A percentile compares a stretch with the other conserved stretches of the same genome.
These are phyloP conservation scores for Morbakka virulenta DNA, from an alignment of 30 jellyfish, hydroid and myxozoan genomes.

Conservation along the genomic window DNA sequence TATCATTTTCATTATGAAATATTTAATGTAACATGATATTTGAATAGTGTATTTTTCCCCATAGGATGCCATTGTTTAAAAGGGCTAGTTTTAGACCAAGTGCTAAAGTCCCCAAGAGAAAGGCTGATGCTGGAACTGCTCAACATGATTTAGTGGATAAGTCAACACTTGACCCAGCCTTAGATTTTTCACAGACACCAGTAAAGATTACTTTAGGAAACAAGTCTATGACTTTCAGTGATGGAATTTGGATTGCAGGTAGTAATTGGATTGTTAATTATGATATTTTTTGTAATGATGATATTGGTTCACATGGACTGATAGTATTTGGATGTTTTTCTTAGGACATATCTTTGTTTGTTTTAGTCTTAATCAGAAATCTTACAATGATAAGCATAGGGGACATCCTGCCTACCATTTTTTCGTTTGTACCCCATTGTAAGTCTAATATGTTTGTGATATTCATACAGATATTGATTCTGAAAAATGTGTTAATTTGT, in stretches of 20 bases:
- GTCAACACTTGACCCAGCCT: conserved; percentile 74
- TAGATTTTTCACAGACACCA: conserved; percentile 84
- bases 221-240: conserved; percentile 50
- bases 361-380: no score
- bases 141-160: conserved; percentile 69
- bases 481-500: no score
- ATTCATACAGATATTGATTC: no score
- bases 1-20: no score
- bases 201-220: conserved; percentile 74
- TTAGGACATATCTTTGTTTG: no score
- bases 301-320: background rate
- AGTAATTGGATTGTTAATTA: conserved; percentile 41
- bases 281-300: background rate
- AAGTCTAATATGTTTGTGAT: no score
- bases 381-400: no score
- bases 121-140: conserved; percentile 92
- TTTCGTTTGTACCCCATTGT: no score
- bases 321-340: no score
- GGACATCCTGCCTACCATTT: no score
- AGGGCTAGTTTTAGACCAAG: conserved; percentile 81
- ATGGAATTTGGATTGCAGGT: conserved; percentile 82
- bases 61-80: conserved; percentile 81
- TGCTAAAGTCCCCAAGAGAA: conserved; percentile 81
- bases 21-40: no score
- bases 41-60: no score